Base-by-base conservation (phyloP, 2,797 vertebrate species). In the Poeciliopsis turneri region DNA sequence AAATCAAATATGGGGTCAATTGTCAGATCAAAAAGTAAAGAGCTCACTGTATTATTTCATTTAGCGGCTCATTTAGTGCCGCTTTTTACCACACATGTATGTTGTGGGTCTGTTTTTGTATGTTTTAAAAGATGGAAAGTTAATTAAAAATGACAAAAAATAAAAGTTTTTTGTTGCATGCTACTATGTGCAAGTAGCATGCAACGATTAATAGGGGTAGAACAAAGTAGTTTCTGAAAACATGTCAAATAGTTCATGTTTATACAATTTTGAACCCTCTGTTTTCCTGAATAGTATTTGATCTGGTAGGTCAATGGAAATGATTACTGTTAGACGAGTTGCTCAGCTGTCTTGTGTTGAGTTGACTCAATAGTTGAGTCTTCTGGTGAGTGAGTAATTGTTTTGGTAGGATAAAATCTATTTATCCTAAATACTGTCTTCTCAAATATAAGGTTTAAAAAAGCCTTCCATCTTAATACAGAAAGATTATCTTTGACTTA, bases 131-230 rank as follows among this genome's bases (percentile, higher is more conserved):
- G 23, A 53, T 23, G 49, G 23, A 9, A 51, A 53, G 49, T 53
- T 25, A 53, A 53, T 53, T 0, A 0, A 18, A 53, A 51, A 51
- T 23, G 6, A 23, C 49, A 23, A 49, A 16, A 18, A 51, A 20
- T 5, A 47, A 47, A 20, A 57, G 53, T 82, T 80, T 75, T 16
- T 77, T 4, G 13, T 33, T 11, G 41, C 18, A 2, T 20, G 9
- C 18, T 41, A 36, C 36, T 36, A 68, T 23, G 18, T 68, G 36
- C 78, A 66, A 71, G 47, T 78, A 76, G 39, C 51, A 73, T 59
- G 53, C 57, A 51, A 76, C 12, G 47, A 16, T 76, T 18, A 80
- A 76, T 20, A 71, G 18, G 16, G 43, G 3, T n/a, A 15, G 36
- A 75, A 15, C 1, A 1, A 45, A 70, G 20, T 7, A 3, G 53